Conservation (phyloP, 2,113 vertebrate genomes). For the Marmota flaviventris region DNA sequence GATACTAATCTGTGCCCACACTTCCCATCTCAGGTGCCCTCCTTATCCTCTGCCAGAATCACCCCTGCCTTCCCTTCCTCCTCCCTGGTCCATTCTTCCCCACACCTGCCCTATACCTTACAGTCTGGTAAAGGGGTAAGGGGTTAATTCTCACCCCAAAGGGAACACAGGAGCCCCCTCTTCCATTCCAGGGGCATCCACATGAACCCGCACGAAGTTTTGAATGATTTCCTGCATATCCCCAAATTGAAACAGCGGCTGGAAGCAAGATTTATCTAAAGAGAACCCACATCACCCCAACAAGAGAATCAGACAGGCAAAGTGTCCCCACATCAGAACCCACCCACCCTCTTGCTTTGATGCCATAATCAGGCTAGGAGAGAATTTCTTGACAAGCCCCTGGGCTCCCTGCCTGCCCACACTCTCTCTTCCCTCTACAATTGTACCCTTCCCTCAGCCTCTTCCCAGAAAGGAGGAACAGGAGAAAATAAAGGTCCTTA, state of each 20-base stretch:
- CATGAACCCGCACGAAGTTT: slow-evolving; percentile 94
- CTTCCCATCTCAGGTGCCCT: no score
- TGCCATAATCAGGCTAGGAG: neutral
- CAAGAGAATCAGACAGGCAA: slow-evolving; percentile 41
- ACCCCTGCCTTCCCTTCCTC: neutral
- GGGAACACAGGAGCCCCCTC: slow-evolving; percentile 92
- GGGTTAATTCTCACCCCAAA: slow-evolving; percentile 86
- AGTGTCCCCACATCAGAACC: neutral
- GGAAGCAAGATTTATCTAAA: slow-evolving; percentile 95
- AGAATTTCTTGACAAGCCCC: neutral
- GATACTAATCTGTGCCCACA: neutral
- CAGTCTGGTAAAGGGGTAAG: neutral
- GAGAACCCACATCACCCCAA: slow-evolving; percentile 67
- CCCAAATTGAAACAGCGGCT: slow-evolving; percentile 92
- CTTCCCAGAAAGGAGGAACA: slow-evolving; percentile 3
- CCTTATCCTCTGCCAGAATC: neutral
- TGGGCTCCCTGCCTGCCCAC: neutral
- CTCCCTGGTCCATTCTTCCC: slow-evolving; percentile 8
- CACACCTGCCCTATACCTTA: neutral
- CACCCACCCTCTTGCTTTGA: neutral
- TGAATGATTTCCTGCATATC: slow-evolving; percentile 97
- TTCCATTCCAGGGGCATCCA: slow-evolving; percentile 95
- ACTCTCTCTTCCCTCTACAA: neutral
- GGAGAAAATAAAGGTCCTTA: slow-evolving; percentile 84
- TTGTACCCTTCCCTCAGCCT: neutral